These are phyloP conservation scores for Drosophila kokeensis DNA, from an alignment of 2,888 invertebrate species.

Conservation along the genomic window DNA sequence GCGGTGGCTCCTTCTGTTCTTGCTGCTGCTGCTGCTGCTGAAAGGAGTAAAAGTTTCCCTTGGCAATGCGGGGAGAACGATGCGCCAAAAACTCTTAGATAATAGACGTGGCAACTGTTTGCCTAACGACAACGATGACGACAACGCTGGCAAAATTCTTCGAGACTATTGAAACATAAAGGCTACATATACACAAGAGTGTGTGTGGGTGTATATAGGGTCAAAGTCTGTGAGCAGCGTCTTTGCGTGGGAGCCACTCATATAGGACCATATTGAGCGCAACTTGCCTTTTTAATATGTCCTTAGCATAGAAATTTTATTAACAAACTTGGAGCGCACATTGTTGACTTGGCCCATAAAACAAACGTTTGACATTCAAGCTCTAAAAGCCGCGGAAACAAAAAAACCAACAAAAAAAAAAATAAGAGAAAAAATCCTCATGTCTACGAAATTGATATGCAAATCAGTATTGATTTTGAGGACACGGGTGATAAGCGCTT, in stretches of 20 bases:
- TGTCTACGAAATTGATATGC: slow-evolving; percentile 74
- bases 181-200: slow-evolving; percentile 17
- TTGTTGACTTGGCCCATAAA: slow-evolving; percentile 67
- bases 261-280: slow-evolving; percentile 14
- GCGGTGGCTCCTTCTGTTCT: slow-evolving; percentile 5
- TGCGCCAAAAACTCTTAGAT: slow-evolving; percentile 61
- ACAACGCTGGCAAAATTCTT: slow-evolving; percentile 42
- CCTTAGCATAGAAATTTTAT: slow-evolving; percentile 66
- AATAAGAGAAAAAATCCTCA: slow-evolving; percentile 25
- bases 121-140: slow-evolving; percentile 49
- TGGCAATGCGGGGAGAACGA: slow-evolving; percentile 43
- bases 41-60: slow-evolving; percentile 72
- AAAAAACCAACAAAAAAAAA: neutral
- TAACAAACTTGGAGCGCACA: slow-evolving; percentile 63
- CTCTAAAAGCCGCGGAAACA: slow-evolving; percentile 29
- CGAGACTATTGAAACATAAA: slow-evolving; percentile 74
- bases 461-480: slow-evolving; percentile 72
- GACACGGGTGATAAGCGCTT: slow-evolving; percentile 75
- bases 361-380: slow-evolving; percentile 70
- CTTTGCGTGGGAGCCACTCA: slow-evolving; percentile 21
- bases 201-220: slow-evolving; percentile 28
- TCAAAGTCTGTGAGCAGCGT: slow-evolving; percentile 44
- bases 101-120: slow-evolving; percentile 76
- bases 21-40: slow-evolving; percentile 20
- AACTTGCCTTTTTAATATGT: slow-evolving; percentile 61